These are phyloP conservation scores for Itoplectis maculator DNA, from an alignment of 2,888 invertebrate species.

Conservation along the genomic window DNA sequence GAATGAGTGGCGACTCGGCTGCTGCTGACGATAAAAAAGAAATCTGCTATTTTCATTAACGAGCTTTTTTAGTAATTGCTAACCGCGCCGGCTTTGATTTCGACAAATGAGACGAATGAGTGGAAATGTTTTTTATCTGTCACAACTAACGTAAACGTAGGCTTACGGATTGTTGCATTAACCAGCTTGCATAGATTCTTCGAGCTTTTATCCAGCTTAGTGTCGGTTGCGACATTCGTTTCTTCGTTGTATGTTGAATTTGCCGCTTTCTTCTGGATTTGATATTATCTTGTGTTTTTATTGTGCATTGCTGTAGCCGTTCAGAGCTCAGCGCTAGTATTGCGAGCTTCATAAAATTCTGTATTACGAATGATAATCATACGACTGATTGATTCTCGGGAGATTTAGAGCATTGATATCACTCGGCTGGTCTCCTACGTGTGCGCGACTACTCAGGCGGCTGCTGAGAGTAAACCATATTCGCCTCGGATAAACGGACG, in stretches of 20 bases:
- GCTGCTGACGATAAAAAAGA: not conserved
- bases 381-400: conserved; percentile 62
- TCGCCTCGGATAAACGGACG: conserved; percentile 62
- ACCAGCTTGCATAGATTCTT: conserved; percentile 28
- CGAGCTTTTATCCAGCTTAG: conserved; percentile 22
- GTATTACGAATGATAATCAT: conserved; percentile 57
- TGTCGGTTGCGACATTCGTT: conserved; percentile 3
- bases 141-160: conserved; percentile 29
- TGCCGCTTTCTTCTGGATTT: conserved; percentile 33
- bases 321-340: conserved; percentile 37
- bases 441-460: conserved; percentile 53
- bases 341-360: conserved; percentile 39
- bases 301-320: conserved; percentile 46
- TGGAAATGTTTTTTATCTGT: conserved; percentile 28
- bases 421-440: conserved; percentile 56
- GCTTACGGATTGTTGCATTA: conserved; percentile 22
- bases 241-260: not conserved
- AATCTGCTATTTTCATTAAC: not conserved
- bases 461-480: conserved; percentile 54
- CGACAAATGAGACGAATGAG: conserved; percentile 39
- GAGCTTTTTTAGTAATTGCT: conserved; percentile 6
- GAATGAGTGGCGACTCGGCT: conserved; percentile 1
- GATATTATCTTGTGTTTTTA: conserved; percentile 34
- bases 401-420: conserved; percentile 63
- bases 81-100: not conserved